Evolutionary conservation across 2,797 vertebrate genomes (phyloP), one percentile per base, ranked within the genome.

Genomic region (Carcharodon carcharias): DNA sequence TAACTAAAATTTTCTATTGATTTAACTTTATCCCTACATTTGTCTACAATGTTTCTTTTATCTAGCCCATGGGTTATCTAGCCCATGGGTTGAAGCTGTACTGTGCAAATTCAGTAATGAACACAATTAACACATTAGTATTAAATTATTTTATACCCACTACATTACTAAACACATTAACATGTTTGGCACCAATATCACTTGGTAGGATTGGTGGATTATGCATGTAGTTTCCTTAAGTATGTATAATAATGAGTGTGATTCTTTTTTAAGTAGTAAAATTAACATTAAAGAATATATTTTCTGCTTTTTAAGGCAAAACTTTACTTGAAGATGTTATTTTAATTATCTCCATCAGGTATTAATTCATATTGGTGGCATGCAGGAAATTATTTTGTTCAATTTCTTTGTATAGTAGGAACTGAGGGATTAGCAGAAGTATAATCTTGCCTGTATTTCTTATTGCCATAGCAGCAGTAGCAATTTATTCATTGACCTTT

Each of bases 401-500:
- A 73, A 31, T 50, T 73, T 95, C 50, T 73, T 28, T 73, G 50
- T 6, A 23, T 65, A 73, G 67, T 11, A 50, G 28, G 92, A 95
- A 95, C 67, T 56, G 26, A 73, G 71, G 69, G 14, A 95, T 56
- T 56, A 77, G 58, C 31, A 58, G 69, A 77, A 77, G 50, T 56
- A 69, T 77, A 77, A 92, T 63, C 89, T 35, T 92, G 31, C 56
- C 89, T 63, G 31, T 63, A 63, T 77, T 58, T 95, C 69, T 35
- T 73, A 69, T 73, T 95, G 94, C 50, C 94, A 95, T 54, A 95
- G 94, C 26, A 73, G 77, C 69, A 58, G 69, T 7, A 56, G 28
- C 35, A n/a, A 77, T 95, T 95, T 95, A 71, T 50, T 95, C 50
- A 73, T 28, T 95, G 69, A 73, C 94, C 50, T 95, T 67, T 77